Evolutionary conservation across 2,888 invertebrate genomes (phyloP), one percentile per base, ranked within the genome.

Genomic region (Dryobota labecula): DNA sequence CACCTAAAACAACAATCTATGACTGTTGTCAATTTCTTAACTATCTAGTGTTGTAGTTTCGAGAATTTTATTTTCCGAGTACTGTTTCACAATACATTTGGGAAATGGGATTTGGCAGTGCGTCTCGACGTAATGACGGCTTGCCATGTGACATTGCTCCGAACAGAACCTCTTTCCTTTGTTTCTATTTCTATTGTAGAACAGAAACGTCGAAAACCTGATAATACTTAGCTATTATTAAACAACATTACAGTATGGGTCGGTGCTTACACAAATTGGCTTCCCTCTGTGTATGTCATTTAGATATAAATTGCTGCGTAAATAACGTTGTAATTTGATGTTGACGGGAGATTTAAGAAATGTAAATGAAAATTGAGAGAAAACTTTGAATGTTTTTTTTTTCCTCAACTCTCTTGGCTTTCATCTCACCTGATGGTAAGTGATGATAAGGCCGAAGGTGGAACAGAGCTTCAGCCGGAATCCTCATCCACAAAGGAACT

Each of bases 81-180:
- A 43, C 24, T 47, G 45, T 38, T 54, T 73, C 74, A 57, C 56
- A 70, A 45, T 80, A 54, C 43, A 61, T 72, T 60, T 66, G 57
- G 57, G 75, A 73, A 67, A 80, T 69, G 36, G 70, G 54, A 60
- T 62, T 76, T 76, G 63, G 63, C 57, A 73, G 27, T 60, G 62
- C 41, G 30, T 80, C 72, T 53, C 65, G 56, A 27, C 69, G 45
- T 79, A 67, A 80, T 71, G 81, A 80, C 41, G 49, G 36, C 60
- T 63, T 61, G 57, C 56, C 72, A 49, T 64, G 72, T 81, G 77
- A 81, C 51, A 20, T 66, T 45, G 70, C 43, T 20, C 36, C 33
- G 30, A 66, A 80, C 30, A 71, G 30, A 43, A 30, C 33, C 53
- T 60, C 36, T 58, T 62, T 47, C 24, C 45, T 60, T 80, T 80